A percentile compares a stretch with the other conserved stretches of the same genome.
Evolutionary conservation across 1,140 invertebrate genomes (phyloP).

Genomic region (Nylanderia fulva): DNA sequence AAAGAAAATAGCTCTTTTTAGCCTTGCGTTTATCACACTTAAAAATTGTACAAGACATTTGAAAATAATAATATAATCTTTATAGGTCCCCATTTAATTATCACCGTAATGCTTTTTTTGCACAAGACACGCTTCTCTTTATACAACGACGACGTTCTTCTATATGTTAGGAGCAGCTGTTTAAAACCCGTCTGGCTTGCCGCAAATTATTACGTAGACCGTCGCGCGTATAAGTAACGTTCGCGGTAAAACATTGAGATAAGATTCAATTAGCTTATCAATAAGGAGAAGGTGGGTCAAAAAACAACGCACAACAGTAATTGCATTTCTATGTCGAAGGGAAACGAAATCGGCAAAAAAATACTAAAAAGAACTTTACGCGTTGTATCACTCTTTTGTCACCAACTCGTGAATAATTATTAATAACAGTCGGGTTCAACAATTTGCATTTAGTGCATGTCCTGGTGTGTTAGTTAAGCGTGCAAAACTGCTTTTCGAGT

Average conservation of each 20-base stretch:
- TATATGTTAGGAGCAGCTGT: neutral
- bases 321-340: neutral
- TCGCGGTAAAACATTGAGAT: conserved; percentile 40
- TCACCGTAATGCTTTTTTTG: conserved; percentile 7
- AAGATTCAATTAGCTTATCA: conserved; percentile 58
- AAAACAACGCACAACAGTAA: conserved; percentile 15
- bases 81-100: conserved; percentile 17
- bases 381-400: neutral
- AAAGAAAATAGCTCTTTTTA: conserved; percentile 12
- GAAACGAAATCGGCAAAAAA: conserved; percentile 13
- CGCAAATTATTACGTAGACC: conserved; percentile 42
- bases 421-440: neutral
- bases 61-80: conserved; percentile 11
- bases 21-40: neutral
- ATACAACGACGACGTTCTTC: neutral
- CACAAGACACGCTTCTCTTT: neutral
- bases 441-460: neutral
- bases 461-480: neutral
- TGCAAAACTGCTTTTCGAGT: neutral
- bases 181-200: conserved; percentile 32
- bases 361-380: neutral
- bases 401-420: neutral
- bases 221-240: conserved; percentile 19
- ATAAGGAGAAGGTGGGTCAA: conserved; percentile 6
- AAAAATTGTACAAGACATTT: neutral